Evolutionary conservation across 2,888 invertebrate genomes (phyloP), one percentile per base, ranked within the genome.

Genomic region (Plagiodera versicolora): DNA sequence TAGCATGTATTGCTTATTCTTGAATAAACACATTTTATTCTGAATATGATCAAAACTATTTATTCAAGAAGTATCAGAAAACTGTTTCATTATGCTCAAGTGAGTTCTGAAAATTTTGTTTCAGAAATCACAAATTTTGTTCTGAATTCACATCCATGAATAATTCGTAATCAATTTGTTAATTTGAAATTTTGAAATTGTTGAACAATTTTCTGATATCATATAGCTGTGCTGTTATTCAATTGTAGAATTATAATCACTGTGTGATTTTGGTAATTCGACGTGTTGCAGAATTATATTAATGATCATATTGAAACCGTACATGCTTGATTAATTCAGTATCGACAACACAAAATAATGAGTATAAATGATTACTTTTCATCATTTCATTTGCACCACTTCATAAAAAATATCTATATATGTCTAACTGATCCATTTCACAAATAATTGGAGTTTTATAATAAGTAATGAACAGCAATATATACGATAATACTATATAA

Each of bases 1-100:
- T 66, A 58, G 70, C 69, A 70, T 70, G 68, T 67, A 69, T 65
- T 69, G 71, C 70, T 69, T 72, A 67, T 56, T 57, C 35, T 63
- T 55, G 63, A 61, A 16, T 39, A 52, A 58, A 58, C 30, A 16
- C 45, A 48, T 28, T 59, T 16, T 17, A 1, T 14, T 39, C n/a
- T 14, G 2, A 39, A 39, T n/a, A 14, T 14, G 6, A 39, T 32
- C 9, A n/a, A 14, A 39, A 24, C 24, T 5, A 14, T n/a, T n/a
- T 14, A 39, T 39, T 39, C 14, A 3, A 14, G 11, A 39, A 39
- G 14, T 39, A 39, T 39, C 39, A 39, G 39, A 39, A 39, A 39
- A 1, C 14, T 14, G 39, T n/a, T n/a, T n/a, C n/a, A n/a, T 32
- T 32, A 9, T 28, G 28, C 28, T 28, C 28, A n/a, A n/a, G n/a